Evolutionary conservation across 2,888 invertebrate genomes (phyloP).

Genomic region (Hemaris fuciformis): DNA sequence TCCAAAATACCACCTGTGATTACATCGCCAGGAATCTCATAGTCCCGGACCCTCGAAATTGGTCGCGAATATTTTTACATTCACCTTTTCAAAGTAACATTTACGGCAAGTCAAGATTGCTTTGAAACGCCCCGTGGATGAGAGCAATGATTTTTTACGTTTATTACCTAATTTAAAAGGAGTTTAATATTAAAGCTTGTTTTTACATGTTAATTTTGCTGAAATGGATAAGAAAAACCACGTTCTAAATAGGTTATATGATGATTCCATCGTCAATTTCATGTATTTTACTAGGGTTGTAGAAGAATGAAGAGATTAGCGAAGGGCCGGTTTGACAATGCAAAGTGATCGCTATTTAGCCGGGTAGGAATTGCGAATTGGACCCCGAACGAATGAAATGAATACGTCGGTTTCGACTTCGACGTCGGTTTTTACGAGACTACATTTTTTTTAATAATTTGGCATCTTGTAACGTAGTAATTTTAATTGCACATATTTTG

Average conservation of each 20-base stretch:
- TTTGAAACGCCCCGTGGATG: slow-evolving; percentile 29
- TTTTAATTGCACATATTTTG: too few relatives aligned
- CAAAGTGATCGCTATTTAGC: too few relatives aligned
- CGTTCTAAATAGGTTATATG: neutral
- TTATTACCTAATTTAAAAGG: slow-evolving; percentile 26
- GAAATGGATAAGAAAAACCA: neutral
- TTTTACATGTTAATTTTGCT: slow-evolving; percentile 8
- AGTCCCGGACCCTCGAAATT: slow-evolving; percentile 33
- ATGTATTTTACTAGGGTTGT: neutral
- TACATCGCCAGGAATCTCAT: slow-evolving; percentile 36
- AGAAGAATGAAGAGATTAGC: neutral
- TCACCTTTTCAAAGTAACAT: slow-evolving; percentile 25
- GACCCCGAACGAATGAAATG: too few relatives aligned
- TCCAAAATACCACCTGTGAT: slow-evolving; percentile 44
- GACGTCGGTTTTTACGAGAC: too few relatives aligned
- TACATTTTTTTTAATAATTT: too few relatives aligned
- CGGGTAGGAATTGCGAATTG: too few relatives aligned
- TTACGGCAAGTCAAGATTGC: slow-evolving; percentile 32
- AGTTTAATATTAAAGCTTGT: slow-evolving; percentile 17
- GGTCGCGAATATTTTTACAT: slow-evolving; percentile 42
- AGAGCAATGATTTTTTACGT: slow-evolving; percentile 35
- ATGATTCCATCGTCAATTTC: neutral
- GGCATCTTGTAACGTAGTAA: too few relatives aligned
- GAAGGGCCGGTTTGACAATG: too few relatives aligned
- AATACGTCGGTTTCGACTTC: too few relatives aligned